Evolutionary conservation across 2,888 invertebrate species (phyloP), one percentile per base, ranked within the genome.

Genomic region (Amphipyra berbera): DNA sequence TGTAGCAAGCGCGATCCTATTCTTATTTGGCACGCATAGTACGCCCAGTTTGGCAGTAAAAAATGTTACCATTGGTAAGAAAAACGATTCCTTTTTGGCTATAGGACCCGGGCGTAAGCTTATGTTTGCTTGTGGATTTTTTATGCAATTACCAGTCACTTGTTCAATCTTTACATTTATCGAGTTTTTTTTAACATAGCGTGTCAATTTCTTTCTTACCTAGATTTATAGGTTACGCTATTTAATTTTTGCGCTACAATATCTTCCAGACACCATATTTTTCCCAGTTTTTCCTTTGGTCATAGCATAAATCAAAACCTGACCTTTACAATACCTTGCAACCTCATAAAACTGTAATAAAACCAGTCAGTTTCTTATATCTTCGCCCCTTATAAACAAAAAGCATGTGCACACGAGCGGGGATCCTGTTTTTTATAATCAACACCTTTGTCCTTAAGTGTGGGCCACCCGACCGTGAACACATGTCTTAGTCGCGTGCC

Each of bases 401-500:
- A 86, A 85, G 75, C 83, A 85, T 89, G 89, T 82, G 79, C 87
- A 88, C 64, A 82, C 81, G 81, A 87, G 84, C 89, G 87, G 75
- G 83, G 72, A 82, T 90, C 90, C 90, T 89, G 89, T 75, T 81
- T 83, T 85, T 78, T 64, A 64, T 64, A 80, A 75, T 75, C 64
- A 76, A 71, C 79, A 81, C 87, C 85, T 87, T 85, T 85, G 82
- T 82, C 76, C 78, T 75, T 72, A 76, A 73, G 82, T 82, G 77
- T 78, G 81, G 78, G 37, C 70, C 78, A 81, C 54, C 82, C 76
- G 82, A 85, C 81, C 85, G 84, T 86, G 78, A 76, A 84, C 82
- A 81, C 78, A 79, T 79, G 81, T 86, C 85, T 87, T 82, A 70
- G 85, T 79, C 89, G 86, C 88, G 89, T 89, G 90, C 84, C 82